Conservation (phyloP, 1,140 invertebrate genomes). For the Parapsyche elsis region DNA sequence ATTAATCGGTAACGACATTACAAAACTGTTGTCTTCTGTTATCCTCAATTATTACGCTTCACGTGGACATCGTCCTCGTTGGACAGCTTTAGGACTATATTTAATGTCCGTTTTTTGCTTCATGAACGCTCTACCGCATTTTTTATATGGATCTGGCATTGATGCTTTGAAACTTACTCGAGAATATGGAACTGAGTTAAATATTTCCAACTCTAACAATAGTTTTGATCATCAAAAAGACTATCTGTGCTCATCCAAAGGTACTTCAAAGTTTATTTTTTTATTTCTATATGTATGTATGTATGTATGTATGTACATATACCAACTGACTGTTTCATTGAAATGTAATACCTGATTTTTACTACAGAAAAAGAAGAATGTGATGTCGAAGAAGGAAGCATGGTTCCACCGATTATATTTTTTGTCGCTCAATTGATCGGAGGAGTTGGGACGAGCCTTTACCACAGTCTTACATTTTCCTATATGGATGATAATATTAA, state of each 20-base stretch:
- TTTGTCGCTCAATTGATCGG: conserved; percentile 75
- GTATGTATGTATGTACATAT: background rate
- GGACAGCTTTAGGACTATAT: conserved; percentile 77
- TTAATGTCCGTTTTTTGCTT: conserved; percentile 77
- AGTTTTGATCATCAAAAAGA: background rate
- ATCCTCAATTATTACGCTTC: conserved; percentile 76
- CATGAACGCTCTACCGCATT: conserved; percentile 76
- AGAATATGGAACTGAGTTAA: background rate
- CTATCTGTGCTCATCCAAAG: background rate
- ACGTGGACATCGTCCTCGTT: conserved; percentile 74
- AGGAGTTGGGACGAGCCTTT: conserved; percentile 73
- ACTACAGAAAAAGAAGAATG: conserved; percentile 48
- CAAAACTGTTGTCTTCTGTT: conserved; percentile 69
- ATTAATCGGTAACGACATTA: conserved; percentile 77
- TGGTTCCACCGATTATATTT: conserved; percentile 70
- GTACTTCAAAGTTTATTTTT: background rate
- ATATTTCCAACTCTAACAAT: background rate
- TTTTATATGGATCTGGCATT: conserved; percentile 77
- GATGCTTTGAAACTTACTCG: conserved; percentile 67
- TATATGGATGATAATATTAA: conserved; percentile 79
- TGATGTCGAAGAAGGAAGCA: conserved; percentile 69
- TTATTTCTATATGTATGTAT: background rate
- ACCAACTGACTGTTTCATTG: background rate
- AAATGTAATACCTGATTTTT: background rate
- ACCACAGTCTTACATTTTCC: conserved; percentile 74